Evolutionary conservation across 2,797 vertebrate genomes (phyloP).

Genomic region (Eremophila alpestris): DNA sequence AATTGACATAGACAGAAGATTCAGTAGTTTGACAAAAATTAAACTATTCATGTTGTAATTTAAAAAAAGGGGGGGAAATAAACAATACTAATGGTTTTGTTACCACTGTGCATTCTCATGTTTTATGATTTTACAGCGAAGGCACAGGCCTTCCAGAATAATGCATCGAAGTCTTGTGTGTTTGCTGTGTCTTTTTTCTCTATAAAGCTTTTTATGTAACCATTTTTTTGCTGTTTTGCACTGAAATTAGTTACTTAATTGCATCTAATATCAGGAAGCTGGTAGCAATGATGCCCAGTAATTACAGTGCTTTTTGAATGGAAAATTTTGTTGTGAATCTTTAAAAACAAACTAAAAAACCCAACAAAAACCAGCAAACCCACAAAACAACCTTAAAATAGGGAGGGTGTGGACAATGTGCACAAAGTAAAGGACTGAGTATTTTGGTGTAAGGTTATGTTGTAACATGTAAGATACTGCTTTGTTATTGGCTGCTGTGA

Average conservation of each 20-base stretch:
- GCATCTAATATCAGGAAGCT: background rate
- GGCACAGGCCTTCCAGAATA: background rate
- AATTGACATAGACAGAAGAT: background rate
- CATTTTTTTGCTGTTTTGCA: background rate
- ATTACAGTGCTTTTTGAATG: background rate
- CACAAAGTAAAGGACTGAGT: background rate
- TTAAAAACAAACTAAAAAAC: background rate
- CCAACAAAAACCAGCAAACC: background rate
- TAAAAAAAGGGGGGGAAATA: rapidly evolving
- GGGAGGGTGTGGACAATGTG: background rate
- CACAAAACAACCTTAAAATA: background rate
- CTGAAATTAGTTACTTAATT: background rate
- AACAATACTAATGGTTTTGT: background rate
- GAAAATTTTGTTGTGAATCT: background rate
- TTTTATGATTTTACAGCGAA: background rate
- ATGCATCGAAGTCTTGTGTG: background rate
- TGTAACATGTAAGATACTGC: background rate
- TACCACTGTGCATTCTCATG: background rate
- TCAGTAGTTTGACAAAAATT: background rate
- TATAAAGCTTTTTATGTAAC: background rate
- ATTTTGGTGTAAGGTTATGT: background rate
- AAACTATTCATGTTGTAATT: background rate
- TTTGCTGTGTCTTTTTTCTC: background rate
- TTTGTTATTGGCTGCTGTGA: background rate
- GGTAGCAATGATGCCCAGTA: background rate